Conservation (phyloP, 2,113 vertebrate genomes). For the Dromas ardeola region DNA sequence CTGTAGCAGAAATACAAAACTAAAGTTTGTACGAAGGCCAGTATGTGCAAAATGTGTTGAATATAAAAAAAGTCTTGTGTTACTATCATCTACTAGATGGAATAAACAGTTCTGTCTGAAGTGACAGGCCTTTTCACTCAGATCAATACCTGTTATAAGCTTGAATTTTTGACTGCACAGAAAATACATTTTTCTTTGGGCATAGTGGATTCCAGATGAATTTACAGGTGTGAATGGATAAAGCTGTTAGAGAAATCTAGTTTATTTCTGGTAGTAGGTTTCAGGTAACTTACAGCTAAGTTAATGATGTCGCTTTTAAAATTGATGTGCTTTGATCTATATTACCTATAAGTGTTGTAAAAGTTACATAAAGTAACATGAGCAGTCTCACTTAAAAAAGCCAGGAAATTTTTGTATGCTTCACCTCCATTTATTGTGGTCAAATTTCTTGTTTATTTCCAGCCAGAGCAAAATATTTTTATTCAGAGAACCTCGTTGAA, state of each 20-base stretch:
- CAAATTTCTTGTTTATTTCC: not conserved
- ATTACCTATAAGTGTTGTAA: not conserved
- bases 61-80: not conserved
- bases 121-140: not conserved
- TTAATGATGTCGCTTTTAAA: not conserved
- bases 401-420: not conserved
- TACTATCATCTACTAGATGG: not conserved
- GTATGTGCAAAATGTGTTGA: slow-evolving; percentile 14
- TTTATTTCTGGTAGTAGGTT: not conserved
- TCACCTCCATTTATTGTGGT: not conserved
- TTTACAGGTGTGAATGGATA: not conserved
- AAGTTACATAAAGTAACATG: not conserved
- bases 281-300: not conserved
- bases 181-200: not conserved
- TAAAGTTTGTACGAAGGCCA: slow-evolving; percentile 36
- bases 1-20: slow-evolving; percentile 19
- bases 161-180: not conserved
- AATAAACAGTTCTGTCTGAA: not conserved
- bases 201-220: not conserved
- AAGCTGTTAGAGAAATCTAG: not conserved
- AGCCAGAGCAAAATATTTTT: not conserved
- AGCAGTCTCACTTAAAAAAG: not conserved
- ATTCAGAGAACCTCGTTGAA: not conserved
- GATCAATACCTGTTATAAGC: not conserved
- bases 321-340: not conserved